Conservation (phyloP, 1,140 invertebrate species). For the Diabrotica undecimpunctata region DNA sequence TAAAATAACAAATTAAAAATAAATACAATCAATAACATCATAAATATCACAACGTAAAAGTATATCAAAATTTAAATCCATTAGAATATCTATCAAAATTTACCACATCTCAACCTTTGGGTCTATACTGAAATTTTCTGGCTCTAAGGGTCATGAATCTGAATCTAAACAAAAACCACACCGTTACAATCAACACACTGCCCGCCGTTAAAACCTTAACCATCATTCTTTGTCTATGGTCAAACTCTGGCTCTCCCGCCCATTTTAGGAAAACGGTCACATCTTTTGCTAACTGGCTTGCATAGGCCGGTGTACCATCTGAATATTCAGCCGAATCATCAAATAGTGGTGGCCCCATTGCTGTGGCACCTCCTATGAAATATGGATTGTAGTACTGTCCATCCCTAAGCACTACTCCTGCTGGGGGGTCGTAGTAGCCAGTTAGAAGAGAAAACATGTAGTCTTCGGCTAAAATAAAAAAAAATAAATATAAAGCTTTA, state of each 20-base stretch:
- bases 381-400: conserved; percentile 99
- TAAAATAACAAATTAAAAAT: no score
- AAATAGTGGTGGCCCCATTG: conserved; percentile 86
- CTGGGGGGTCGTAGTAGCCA: conserved; percentile 93
- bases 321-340: conserved; percentile 72
- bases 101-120: conserved; percentile 41
- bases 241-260: conserved; percentile 88
- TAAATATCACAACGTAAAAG: no score
- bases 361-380: conserved; percentile 94
- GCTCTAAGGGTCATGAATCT: conserved; percentile 81
- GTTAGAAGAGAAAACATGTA: conserved; percentile 96
- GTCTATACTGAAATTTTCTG: conserved; percentile 79
- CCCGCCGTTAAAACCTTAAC: conserved; percentile 76
- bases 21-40: no score
- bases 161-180: conserved; percentile 80
- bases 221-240: conserved; percentile 79
- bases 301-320: conserved; percentile 89
- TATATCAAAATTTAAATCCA: neutral
- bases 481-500: no score
- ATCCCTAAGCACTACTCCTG: conserved; percentile 80
- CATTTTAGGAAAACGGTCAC: conserved; percentile 91
- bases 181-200: conserved; percentile 52
- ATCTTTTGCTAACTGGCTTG: conserved; percentile 96
- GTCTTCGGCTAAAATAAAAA: conserved; percentile 55
- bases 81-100: neutral